These are phyloP conservation scores for Stenodema calcarata DNA, from an alignment of 2,888 invertebrate genomes.

Conservation along the genomic window DNA sequence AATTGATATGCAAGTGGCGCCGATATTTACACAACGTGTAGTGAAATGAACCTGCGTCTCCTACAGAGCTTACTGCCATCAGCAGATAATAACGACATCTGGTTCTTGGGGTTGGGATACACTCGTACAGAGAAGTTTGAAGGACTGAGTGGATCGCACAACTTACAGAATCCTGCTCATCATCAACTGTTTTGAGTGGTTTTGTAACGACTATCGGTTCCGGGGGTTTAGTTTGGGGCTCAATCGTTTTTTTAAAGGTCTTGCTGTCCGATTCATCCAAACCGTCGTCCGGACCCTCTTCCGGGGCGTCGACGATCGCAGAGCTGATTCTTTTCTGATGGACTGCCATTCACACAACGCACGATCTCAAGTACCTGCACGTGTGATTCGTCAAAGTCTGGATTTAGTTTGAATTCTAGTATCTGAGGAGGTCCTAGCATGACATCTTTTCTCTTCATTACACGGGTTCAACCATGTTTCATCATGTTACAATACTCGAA, in stretches of 20 bases:
- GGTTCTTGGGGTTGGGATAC: not conserved
- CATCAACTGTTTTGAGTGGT: not conserved
- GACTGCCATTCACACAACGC: not conserved
- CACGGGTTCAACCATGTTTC: too few relatives aligned
- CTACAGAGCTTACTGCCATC: too few relatives aligned
- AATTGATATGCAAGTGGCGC: too few relatives aligned
- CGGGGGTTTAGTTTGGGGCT: not conserved
- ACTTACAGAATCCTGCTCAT: not conserved
- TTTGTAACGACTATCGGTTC: not conserved
- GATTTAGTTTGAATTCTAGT: too few relatives aligned
- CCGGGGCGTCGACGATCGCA: not conserved
- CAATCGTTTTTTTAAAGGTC: not conserved
- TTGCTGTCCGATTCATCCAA: not conserved
- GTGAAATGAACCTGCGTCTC: too few relatives aligned
- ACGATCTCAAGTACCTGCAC: not conserved
- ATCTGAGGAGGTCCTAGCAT: too few relatives aligned
- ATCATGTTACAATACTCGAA: too few relatives aligned
- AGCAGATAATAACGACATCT: too few relatives aligned
- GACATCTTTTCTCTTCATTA: too few relatives aligned
- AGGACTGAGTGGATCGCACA: not conserved
- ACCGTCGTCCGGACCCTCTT: not conserved
- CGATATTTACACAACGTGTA: too few relatives aligned
- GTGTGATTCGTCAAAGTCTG: too few relatives aligned
- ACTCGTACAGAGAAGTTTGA: not conserved
- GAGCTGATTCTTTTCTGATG: not conserved